Evolutionary conservation across 2,888 invertebrate species (phyloP).

Genomic region (Autographa gamma): DNA sequence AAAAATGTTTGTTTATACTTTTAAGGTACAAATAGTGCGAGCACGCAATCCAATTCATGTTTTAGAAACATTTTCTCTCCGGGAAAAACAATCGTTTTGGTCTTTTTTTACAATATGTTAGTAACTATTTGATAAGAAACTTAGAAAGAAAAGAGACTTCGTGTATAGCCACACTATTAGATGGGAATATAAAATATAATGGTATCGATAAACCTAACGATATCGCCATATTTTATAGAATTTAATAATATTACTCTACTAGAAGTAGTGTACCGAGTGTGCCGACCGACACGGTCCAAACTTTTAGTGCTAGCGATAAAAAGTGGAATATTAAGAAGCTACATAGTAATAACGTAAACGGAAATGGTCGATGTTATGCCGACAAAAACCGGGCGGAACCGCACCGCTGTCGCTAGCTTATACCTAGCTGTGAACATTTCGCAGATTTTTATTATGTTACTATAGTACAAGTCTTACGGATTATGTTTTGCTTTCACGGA

Average conservation of each 20-base stretch:
- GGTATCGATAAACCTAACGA: background rate
- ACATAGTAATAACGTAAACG: background rate
- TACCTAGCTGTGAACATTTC: no score
- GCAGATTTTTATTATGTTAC: no score
- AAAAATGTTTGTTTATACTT: background rate
- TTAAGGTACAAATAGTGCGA: no score
- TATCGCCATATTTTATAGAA: background rate
- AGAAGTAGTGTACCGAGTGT: background rate
- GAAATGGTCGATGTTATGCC: background rate
- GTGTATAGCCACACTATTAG: background rate
- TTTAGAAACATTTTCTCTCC: no score
- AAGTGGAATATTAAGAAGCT: background rate
- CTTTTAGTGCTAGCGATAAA: background rate
- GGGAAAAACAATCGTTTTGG: no score
- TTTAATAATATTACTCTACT: background rate
- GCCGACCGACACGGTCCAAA: background rate
- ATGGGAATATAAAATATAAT: background rate
- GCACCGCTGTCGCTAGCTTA: background rate
- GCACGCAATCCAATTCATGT: no score
- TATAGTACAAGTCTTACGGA: no score
- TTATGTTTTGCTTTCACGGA: no score
- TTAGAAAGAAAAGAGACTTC: no score
- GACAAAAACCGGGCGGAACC: background rate
- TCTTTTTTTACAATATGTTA: no score
- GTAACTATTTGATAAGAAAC: no score